Percentiles rank a stretch among this genome's conserved stretches.
Evolutionary conservation across 2,797 vertebrate genomes (phyloP).

Genomic region (Epinephelus coioides): DNA sequence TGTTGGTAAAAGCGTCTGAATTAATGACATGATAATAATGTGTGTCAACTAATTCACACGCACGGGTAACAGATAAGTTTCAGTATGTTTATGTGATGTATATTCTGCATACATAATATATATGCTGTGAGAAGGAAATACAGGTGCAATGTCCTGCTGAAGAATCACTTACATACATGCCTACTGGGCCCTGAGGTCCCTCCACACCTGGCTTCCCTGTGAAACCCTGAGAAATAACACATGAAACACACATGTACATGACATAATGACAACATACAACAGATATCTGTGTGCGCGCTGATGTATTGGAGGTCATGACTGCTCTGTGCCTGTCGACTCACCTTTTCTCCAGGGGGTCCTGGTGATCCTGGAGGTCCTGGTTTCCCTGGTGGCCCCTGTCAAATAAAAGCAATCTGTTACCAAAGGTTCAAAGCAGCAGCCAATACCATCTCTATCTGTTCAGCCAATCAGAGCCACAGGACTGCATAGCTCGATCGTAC

Average conservation of each 20-base stretch:
- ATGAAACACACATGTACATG: constrained; percentile 19
- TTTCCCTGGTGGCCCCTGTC: constrained; percentile 86
- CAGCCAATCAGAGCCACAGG: background rate
- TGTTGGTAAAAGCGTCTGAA: background rate
- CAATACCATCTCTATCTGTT: background rate
- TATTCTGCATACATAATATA: background rate
- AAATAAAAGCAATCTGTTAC: constrained; percentile 38
- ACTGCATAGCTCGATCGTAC: background rate
- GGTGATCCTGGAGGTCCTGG: constrained; percentile 80
- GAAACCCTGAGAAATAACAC: constrained; percentile 85
- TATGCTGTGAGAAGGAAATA: constrained; percentile 21
- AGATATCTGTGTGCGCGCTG: background rate
- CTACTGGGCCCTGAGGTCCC: constrained; percentile 91
- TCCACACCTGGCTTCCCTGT: constrained; percentile 88
- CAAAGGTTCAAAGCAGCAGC: constrained; percentile 5
- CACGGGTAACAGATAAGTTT: background rate
- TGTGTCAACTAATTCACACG: background rate
- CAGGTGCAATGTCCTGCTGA: constrained; percentile 42
- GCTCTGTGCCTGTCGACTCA: constrained; percentile 64
- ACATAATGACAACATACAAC: background rate
- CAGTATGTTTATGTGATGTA: background rate
- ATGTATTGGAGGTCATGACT: background rate
- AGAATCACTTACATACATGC: constrained; percentile 92
- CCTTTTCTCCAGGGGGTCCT: constrained; percentile 86
- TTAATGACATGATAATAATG: background rate